Percentiles rank a stretch among this genome's conserved stretches.
Conservation (phyloP, 2,888 invertebrate genomes). For the Caenorhabditis sp. region DNA sequence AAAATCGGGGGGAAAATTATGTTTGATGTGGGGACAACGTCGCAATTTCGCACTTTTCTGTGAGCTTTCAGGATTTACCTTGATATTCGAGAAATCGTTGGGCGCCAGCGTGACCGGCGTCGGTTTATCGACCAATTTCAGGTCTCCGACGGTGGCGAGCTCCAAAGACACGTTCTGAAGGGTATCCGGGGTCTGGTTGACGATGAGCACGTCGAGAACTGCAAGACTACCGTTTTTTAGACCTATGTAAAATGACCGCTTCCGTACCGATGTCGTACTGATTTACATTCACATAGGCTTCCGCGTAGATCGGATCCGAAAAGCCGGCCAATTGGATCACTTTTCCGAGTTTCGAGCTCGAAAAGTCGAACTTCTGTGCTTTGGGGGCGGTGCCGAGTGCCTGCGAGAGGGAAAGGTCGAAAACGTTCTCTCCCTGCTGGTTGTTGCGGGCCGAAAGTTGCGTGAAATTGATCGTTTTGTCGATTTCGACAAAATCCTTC, state of each 20-base stretch:
- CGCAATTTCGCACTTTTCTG: too few relatives aligned
- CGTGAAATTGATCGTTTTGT: slow-evolving; percentile 89
- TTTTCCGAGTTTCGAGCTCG: slow-evolving; percentile 75
- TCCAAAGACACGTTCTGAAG: slow-evolving; percentile 97
- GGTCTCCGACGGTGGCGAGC: slow-evolving; percentile 91
- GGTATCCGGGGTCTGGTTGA: slow-evolving; percentile 97
- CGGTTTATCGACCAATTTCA: slow-evolving; percentile 97
- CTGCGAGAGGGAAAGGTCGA: slow-evolving; percentile 92
- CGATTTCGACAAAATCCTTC: slow-evolving; percentile 81
- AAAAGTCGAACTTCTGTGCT: slow-evolving; percentile 80
- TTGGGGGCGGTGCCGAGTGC: slow-evolving; percentile 78
- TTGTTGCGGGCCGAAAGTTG: slow-evolving; percentile 83
- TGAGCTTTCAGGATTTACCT: too few relatives aligned
- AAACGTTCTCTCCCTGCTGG: slow-evolving; percentile 85
- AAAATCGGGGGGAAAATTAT: slow-evolving; percentile 16
- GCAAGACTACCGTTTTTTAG: slow-evolving; percentile 10
- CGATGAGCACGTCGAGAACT: slow-evolving; percentile 95
- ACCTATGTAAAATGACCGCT: not conserved
- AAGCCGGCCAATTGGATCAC: slow-evolving; percentile 97
- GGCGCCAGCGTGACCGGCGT: slow-evolving; percentile 95
- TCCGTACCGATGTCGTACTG: slow-evolving; percentile 82
- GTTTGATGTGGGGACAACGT: not conserved
- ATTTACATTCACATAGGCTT: slow-evolving; percentile 99
- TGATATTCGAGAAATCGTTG: slow-evolving; percentile 96
- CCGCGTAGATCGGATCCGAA: slow-evolving; percentile 99